Percentiles rank a stretch among this genome's conserved stretches.
Evolutionary conservation across 2,113 vertebrate genomes (phyloP).

Genomic region (Vidua chalybeata): DNA sequence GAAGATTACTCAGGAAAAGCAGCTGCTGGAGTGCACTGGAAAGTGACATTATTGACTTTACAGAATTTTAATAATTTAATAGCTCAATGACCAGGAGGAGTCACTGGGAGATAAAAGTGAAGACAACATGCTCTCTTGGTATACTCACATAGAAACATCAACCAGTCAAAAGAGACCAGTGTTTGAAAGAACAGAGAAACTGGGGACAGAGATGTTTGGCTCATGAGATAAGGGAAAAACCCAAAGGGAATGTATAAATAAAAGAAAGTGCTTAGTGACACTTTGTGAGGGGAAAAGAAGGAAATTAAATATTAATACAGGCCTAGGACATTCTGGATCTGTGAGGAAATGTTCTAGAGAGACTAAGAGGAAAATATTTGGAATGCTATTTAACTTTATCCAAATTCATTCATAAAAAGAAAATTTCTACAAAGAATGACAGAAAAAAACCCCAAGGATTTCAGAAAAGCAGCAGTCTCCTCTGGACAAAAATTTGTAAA

Average conservation of each 20-base stretch:
- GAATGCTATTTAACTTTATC: background rate
- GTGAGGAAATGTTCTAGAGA: background rate
- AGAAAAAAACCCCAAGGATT: background rate
- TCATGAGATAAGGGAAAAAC: background rate
- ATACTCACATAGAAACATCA: background rate
- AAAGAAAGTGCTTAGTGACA: background rate
- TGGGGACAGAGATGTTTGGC: background rate
- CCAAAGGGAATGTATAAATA: background rate
- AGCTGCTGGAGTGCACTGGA: background rate
- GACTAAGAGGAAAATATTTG: background rate
- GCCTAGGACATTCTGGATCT: background rate
- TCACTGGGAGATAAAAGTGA: background rate
- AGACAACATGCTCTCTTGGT: background rate
- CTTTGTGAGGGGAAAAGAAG: rapidly evolving
- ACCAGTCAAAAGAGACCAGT: background rate
- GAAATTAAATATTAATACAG: background rate
- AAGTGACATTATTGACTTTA: background rate
- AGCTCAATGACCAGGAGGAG: background rate
- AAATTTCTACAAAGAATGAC: background rate
- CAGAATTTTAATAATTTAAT: background rate
- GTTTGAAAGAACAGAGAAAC: background rate
- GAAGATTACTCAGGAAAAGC: background rate
- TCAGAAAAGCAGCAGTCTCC: background rate
- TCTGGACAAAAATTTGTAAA: background rate
- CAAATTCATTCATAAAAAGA: background rate